Percentiles rank a stretch among this genome's conserved stretches.
Conservation (phyloP, 2,797 vertebrate genomes). For the Muscicapa comitata region DNA sequence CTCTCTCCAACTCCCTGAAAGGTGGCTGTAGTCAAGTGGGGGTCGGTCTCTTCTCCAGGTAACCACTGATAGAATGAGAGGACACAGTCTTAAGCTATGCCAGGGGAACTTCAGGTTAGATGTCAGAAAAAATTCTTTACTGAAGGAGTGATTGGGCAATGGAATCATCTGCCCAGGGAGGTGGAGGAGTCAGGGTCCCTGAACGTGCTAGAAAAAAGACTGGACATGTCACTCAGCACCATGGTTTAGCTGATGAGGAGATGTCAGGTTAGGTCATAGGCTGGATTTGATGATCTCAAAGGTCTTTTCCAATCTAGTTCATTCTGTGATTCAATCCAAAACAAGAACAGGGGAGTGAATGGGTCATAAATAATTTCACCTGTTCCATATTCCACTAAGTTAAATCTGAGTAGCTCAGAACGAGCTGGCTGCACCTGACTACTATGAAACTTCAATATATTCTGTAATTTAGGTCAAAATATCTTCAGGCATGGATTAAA, state of each 20-base stretch:
- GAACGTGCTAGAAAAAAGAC: neutral
- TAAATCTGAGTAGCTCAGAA: constrained; percentile 54
- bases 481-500: constrained; percentile 71
- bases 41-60: too few relatives aligned
- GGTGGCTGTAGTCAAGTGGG: too few relatives aligned
- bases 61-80: too few relatives aligned
- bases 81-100: too few relatives aligned
- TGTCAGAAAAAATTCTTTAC: neutral
- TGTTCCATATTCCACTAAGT: constrained; percentile 65
- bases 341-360: neutral
- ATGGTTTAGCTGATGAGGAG: neutral
- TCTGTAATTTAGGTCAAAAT: constrained; percentile 66
- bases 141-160: neutral
- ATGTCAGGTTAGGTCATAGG: neutral
- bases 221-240: neutral
- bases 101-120: too few relatives aligned
- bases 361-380: constrained; percentile 66
- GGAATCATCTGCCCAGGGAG: fast-evolving
- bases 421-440: constrained; percentile 7
- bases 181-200: neutral
- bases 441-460: constrained; percentile 55
- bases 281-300: neutral
- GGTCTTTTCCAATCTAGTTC: neutral
- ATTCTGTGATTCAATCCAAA: constrained; percentile 7
- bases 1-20: too few relatives aligned